Evolutionary conservation across 1,140 invertebrate species (phyloP), one percentile per base, ranked within the genome.

Genomic region (Drosophila pectinifera): DNA sequence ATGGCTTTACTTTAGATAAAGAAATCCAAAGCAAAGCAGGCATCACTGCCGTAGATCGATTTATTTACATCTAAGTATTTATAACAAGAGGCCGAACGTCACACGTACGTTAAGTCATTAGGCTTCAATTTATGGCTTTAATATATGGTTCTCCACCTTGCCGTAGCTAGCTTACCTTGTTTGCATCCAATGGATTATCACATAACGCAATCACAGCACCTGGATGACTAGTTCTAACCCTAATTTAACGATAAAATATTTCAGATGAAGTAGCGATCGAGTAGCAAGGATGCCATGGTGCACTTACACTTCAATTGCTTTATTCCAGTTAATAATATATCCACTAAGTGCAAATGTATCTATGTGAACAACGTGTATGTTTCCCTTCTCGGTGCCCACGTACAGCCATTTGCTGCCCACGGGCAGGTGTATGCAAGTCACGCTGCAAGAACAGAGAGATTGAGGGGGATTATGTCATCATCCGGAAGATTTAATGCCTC

Each of bases 281-380:
- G 13, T 4, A 0, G 0, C 2, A 7, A 5, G 1, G 1, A 20
- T 20, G 1, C 34, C 3, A 4, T 0, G 1, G 2, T 34, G n/a
- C 4, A 97, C 98, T 98, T 94, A 99, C 98, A 99, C 94, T 96
- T 99, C 99, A 93, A 99, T 99, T 81, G 98, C 98, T 95, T 99
- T 99, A 94, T 99, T 99, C 99, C 99, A 99, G 94, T 99, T 99
- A 93, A 99, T 99, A 92, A 99, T 95, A 94, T 99, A 99, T 75
- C 98, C 98, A 90, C 98, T 99, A 78, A 99, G 95, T 85, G 95
- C 94, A 93, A 99, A 99, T 84, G 96, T 96, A 93, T 99, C 98
- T 75, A 99, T 96, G 94, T 99, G 98, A 80, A 99, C 97, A 62
- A 99, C 95, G 93, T 99, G 98, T 80, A 99, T 97, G 94, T 99